phyloP scores from a whole-genome alignment of 2,797 vertebrate genomes.

The Characodon lateralis region DNA sequence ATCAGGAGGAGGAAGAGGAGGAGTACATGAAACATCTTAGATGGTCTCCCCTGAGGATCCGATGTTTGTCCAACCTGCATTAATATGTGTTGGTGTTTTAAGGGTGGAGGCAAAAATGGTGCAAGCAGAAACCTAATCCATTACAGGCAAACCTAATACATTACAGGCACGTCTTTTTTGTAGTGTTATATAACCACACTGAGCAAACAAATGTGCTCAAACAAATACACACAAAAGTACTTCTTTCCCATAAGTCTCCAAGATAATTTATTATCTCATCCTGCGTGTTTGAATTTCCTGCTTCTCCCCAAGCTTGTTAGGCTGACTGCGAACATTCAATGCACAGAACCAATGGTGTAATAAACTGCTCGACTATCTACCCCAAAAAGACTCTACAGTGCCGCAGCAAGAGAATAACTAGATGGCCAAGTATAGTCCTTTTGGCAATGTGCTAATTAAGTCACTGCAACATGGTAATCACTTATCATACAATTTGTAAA shows the following conservation, averaged over 20 bases:
- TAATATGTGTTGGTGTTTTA: slow-evolving; percentile 76
- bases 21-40: slow-evolving; percentile 66
- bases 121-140: slow-evolving; percentile 50
- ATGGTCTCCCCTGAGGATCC: slow-evolving; percentile 64
- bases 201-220: slow-evolving; percentile 33
- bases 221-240: slow-evolving; percentile 31
- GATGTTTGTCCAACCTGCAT: slow-evolving; percentile 77
- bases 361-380: slow-evolving; percentile 20
- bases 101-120: slow-evolving; percentile 32
- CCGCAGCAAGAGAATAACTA: slow-evolving; percentile 21
- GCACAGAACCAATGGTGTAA: slow-evolving; percentile 31
- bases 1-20: slow-evolving; percentile 40
- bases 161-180: slow-evolving; percentile 21
- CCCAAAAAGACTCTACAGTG: slow-evolving; percentile 33
- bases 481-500: slow-evolving; percentile 40
- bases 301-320: slow-evolving; percentile 64
- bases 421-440: slow-evolving; percentile 18
- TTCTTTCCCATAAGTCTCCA: slow-evolving; percentile 27
- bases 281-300: slow-evolving; percentile 40
- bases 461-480: slow-evolving; percentile 40
- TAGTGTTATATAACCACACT: slow-evolving; percentile 18
- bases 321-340: slow-evolving; percentile 42
- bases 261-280: slow-evolving; percentile 58
- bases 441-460: slow-evolving; percentile 44
- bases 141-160: slow-evolving; percentile 43